phyloP scores from a whole-genome alignment of 2,797 vertebrate genomes.

The Sardinella longiceps region DNA sequence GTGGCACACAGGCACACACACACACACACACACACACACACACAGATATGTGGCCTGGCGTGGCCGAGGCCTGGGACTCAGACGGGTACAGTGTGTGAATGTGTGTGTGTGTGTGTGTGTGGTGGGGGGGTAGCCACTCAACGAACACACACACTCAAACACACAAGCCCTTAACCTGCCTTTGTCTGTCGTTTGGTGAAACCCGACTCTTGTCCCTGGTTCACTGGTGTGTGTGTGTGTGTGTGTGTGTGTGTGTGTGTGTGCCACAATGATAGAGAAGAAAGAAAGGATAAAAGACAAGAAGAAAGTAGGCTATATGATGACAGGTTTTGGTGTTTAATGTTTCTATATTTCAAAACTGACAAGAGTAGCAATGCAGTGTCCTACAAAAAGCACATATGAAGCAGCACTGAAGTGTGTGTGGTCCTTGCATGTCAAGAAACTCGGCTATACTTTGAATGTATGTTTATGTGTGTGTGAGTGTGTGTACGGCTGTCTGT shows the following conservation, averaged over 20 bases:
- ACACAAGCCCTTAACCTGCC: neutral
- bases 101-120: no score
- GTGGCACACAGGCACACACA: no score
- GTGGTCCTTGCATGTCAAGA: neutral
- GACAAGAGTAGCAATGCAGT: neutral
- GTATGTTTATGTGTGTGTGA: neutral
- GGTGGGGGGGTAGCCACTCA: neutral
- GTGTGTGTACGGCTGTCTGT: no score
- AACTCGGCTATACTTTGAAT: neutral
- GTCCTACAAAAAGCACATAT: neutral
- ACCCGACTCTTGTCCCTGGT: neutral
- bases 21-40: no score
- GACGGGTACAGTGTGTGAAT: neutral
- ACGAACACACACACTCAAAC: neutral
- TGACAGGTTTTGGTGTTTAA: neutral
- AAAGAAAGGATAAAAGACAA: neutral
- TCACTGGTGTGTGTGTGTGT: neutral
- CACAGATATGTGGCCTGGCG: no score
- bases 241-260: neutral
- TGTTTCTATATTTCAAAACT: neutral
- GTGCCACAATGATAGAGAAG: neutral
- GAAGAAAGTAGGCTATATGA: no score
- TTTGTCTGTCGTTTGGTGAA: slow-evolving; percentile 1
- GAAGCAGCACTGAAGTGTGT: neutral
- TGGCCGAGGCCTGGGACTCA: neutral